Evolutionary conservation across 2,797 vertebrate species (phyloP).

Genomic region (Australoheros facetus): DNA sequence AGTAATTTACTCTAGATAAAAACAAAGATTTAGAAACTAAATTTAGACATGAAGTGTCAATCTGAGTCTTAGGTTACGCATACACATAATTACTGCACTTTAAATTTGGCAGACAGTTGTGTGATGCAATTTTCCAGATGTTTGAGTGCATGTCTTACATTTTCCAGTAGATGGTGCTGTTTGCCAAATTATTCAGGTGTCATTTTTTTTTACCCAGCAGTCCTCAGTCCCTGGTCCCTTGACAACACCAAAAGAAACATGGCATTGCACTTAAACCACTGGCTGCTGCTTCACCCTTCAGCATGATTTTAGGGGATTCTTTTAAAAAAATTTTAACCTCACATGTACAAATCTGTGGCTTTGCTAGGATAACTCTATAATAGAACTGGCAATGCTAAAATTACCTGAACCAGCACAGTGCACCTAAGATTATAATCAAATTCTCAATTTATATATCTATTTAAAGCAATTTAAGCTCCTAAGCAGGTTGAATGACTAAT

Average conservation of each 20-base stretch:
- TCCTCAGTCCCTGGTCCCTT: not conserved
- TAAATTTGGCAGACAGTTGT: not conserved
- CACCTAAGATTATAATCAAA: not conserved
- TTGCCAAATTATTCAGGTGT: conserved; percentile 7
- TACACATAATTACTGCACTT: not conserved
- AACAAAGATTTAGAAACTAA: not conserved
- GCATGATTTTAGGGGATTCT: not conserved
- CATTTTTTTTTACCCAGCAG: not conserved
- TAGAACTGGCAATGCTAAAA: not conserved
- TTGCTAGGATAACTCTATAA: not conserved
- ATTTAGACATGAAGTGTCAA: not conserved
- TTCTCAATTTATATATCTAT: not conserved
- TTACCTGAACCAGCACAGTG: not conserved
- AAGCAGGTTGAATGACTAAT: not conserved
- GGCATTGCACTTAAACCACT: not conserved
- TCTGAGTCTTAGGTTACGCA: not conserved
- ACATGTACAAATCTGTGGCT: accelerated
- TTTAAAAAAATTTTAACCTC: not conserved
- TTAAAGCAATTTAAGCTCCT: not conserved
- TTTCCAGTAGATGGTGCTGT: conserved; percentile 57
- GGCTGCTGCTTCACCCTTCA: not conserved
- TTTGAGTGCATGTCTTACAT: conserved; percentile 2
- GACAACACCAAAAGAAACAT: not conserved
- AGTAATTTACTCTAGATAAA: not conserved
- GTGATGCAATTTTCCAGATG: not conserved